phyloP scores from a whole-genome alignment of 1,140 invertebrate genomes.

The Drosophila tani region DNA sequence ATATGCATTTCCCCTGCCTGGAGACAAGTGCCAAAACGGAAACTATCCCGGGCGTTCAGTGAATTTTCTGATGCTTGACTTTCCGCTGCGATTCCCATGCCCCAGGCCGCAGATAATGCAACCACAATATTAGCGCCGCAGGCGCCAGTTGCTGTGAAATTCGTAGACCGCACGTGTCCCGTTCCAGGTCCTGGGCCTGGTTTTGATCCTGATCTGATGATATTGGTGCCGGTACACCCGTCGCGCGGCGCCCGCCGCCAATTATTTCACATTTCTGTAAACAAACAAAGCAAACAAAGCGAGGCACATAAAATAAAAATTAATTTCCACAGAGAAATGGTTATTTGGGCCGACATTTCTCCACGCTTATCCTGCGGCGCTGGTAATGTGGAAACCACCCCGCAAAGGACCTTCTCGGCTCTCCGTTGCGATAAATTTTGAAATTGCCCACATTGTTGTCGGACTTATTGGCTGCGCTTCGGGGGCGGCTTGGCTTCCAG shows the following conservation, averaged over 20 bases:
- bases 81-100: neutral
- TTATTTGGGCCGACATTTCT: conserved; percentile 75
- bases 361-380: conserved; percentile 29
- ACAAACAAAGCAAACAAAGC: conserved; percentile 60
- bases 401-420: conserved; percentile 17
- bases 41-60: conserved; percentile 8
- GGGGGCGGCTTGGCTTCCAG: conserved; percentile 42
- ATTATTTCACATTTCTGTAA: conserved; percentile 78
- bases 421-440: conserved; percentile 51
- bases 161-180: conserved; percentile 30
- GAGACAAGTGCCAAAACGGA: conserved; percentile 48
- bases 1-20: conserved; percentile 63
- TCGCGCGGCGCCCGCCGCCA: conserved; percentile 56
- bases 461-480: conserved; percentile 64
- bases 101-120: conserved; percentile 2
- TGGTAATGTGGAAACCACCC: conserved; percentile 58
- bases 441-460: conserved; percentile 69
- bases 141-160: conserved; percentile 20
- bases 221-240: conserved; percentile 23
- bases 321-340: conserved; percentile 77
- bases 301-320: conserved; percentile 78
- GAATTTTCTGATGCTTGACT: neutral
- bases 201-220: conserved; percentile 12
- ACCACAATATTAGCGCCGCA: conserved; percentile 22
- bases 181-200: conserved; percentile 8